Base-by-base conservation (phyloP, 2,113 vertebrate genomes). In the Gopherus evgoodei region DNA sequence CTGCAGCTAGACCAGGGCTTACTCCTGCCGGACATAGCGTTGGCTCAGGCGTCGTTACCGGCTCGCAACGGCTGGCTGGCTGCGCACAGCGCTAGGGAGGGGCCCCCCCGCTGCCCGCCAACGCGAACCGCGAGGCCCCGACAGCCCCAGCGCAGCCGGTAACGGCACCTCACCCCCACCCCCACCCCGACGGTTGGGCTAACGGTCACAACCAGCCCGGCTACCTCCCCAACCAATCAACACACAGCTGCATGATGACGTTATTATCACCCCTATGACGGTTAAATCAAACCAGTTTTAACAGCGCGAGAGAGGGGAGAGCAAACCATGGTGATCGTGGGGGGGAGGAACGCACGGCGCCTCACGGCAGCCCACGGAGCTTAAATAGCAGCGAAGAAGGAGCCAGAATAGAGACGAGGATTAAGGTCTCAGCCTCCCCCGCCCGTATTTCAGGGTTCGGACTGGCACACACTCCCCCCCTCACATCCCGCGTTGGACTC, bases 1-100 rank as follows among this genome's bases (percentile, higher is more conserved):
- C 95, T 96, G 96, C 87, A 95, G 87, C 93, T 83, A n/a, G 95
- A 89, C 83, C 95, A 93, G 69, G 93, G 95, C 95, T 96, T 96
- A 92, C 90, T 97, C 90, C 89, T 96, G 84, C 89, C 96, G 69
- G 93, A 94, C 91, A 97, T 97, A 83, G 25, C 8, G 42, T 19
- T 12, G 11, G 5, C 76, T 19, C 65, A 38, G 62, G 16, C 5
- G 11, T 11, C 25, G 56, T 7, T 6, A 8, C 38, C 52, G 1
- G 12, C 17, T 0, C 24, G 31, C 21, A 17, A 91, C 86, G 38
- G 75, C 90, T 82, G 38, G 75, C 90, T 82, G 69, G 88, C 91
- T 91, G n/a, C 47, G 82, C 87, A 31, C 78, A 76, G 57, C 56
- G 72, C 62, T 3, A 12, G 35, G 14, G 10, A 5, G 11, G 4